Evolutionary conservation across 1,140 invertebrate genomes (phyloP).

Genomic region (Caerostris extrusa): DNA sequence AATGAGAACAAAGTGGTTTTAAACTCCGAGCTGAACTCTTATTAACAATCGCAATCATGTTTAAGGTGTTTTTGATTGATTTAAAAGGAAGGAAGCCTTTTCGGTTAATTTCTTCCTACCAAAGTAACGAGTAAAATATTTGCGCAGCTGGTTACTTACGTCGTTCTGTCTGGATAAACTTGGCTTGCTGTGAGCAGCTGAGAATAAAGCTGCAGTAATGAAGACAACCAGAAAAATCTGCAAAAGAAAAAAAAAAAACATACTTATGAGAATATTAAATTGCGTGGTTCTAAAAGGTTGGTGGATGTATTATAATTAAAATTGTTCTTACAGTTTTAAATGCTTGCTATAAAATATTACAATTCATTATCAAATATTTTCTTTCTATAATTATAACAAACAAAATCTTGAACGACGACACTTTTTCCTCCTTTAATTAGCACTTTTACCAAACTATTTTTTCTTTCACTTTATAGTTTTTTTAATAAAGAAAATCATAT

Average conservation of each 20-base stretch:
- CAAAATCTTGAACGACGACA: no score
- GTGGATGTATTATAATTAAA: no score
- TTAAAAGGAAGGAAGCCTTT: not conserved
- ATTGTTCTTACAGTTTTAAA: no score
- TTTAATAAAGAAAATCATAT: no score
- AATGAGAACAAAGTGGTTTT: no score
- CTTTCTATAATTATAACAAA: no score
- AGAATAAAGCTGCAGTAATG: not conserved
- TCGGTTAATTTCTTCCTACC: not conserved
- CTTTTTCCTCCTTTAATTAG: no score
- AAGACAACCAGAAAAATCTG: conserved; percentile 1
- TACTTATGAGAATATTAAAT: not conserved
- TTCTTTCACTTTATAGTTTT: no score
- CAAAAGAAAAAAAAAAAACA: not conserved
- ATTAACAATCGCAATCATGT: not conserved
- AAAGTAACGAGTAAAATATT: not conserved
- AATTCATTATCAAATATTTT: no score
- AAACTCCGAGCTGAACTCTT: not conserved
- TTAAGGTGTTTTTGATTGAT: not conserved
- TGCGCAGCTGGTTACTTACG: conserved; percentile 35
- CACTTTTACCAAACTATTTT: no score
- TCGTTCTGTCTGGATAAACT: conserved; percentile 29
- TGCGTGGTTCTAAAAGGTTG: no score
- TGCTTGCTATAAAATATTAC: no score
- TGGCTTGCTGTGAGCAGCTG: conserved; percentile 17